Percentiles rank a stretch among this genome's conserved stretches.
Evolutionary conservation across 2,888 invertebrate species (phyloP).

Genomic region (Cerceris rybyensis): DNA sequence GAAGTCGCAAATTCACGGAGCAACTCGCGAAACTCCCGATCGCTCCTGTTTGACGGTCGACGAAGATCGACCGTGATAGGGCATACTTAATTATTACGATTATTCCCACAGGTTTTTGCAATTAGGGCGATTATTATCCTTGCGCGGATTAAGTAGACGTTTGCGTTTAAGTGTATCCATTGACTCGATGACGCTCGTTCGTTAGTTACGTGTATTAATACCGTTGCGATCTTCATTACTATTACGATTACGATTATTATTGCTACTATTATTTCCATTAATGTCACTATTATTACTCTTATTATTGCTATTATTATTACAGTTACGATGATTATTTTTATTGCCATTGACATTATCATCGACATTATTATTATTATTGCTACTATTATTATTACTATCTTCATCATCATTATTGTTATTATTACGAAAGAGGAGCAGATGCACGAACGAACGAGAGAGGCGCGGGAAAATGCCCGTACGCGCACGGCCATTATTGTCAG

Average conservation of each 20-base stretch:
- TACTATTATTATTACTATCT: too few relatives aligned
- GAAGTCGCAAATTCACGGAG: neutral
- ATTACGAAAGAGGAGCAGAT: too few relatives aligned
- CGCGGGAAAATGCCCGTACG: too few relatives aligned
- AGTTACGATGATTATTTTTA: conserved; percentile 9
- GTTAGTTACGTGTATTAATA: conserved; percentile 58
- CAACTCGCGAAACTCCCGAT: neutral
- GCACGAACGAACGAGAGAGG: too few relatives aligned
- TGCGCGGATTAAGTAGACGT: conserved; percentile 52
- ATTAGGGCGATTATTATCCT: conserved; percentile 51
- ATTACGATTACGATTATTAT: conserved; percentile 41
- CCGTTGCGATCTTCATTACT: conserved; percentile 47
- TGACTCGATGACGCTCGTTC: conserved; percentile 54
- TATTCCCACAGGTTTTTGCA: conserved; percentile 23
- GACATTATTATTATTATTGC: conserved; percentile 37
- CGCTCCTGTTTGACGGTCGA: conserved; percentile 9
- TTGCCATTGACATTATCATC: conserved; percentile 17
- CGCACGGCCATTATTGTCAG: too few relatives aligned
- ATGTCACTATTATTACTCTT: conserved; percentile 23
- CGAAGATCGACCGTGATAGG: conserved; percentile 40
- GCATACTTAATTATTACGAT: conserved; percentile 35
- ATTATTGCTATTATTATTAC: conserved; percentile 3
- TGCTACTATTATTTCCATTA: conserved; percentile 41
- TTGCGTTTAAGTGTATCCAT: conserved; percentile 57
- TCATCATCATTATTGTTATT: too few relatives aligned